Base-by-base conservation (phyloP, 2,113 vertebrate species). In the Mustelus asterias region DNA sequence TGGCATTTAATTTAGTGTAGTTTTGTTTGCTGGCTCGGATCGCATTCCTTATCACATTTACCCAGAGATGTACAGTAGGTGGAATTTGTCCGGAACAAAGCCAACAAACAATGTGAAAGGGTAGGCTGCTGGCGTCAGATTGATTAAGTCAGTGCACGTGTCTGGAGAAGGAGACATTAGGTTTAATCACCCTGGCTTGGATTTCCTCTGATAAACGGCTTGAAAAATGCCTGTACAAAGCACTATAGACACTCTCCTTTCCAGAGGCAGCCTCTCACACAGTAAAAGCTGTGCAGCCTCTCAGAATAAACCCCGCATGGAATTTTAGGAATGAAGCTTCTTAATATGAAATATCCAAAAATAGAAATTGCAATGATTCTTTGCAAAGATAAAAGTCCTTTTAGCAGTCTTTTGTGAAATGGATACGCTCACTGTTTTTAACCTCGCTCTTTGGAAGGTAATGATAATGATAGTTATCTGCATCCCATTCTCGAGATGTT, bases 101-200 rank as follows among this genome's bases (percentile, higher is more conserved):
- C 97, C 97, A 97, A 97, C 96, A 96, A 96, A 97, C 97, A 97
- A 97, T 96, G 97, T 97, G 97, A 96, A 97, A 97, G 97, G 97
- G 97, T 97, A 97, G 97, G 96, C 96, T 96, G 96, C 97, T 97
- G 98, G 97, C 97, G 95, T 98, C 97, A 96, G 97, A 96, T 97
- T 98, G 97, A 98, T 98, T 98, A 97, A 98, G 97, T 97, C 97
- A 96, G 96, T 96, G 97, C 98, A 98, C 96, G 96, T 98, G 98
- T 98, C 97, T 97, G 97, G 96, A 96, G 97, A 97, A 97, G 97
- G 97, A 98, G 97, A 97, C 96, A 97, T 96, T 96, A 26, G 96
- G 96, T 97, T 97, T 97, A 97, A 97, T 98, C 97, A 96, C 97
- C 97, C 92, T 60, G 94, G 63, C 96, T 95, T 83, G 76, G 96